Conservation (phyloP, 2,797 vertebrate species). For the Phylloscopus collybita region DNA sequence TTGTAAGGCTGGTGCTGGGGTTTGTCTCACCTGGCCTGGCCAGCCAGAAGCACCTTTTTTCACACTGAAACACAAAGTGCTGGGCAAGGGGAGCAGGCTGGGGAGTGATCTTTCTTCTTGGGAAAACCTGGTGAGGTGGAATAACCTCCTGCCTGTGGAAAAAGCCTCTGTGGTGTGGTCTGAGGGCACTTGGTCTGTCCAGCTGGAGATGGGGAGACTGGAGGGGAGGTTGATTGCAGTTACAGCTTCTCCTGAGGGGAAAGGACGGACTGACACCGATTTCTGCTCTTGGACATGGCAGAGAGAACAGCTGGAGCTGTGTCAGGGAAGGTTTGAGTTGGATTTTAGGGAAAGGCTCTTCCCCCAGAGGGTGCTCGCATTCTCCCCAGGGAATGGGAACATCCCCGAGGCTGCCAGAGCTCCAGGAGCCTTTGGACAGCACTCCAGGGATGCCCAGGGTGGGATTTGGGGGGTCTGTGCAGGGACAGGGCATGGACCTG, state of each 20-base stretch:
- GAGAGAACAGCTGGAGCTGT: background rate
- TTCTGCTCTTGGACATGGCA: background rate
- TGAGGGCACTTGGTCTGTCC: background rate
- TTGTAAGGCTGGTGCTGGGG: background rate
- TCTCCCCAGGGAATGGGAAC: background rate
- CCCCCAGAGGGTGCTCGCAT: background rate
- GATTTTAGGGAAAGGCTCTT: background rate
- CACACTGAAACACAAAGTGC: background rate
- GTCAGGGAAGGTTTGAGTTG: accelerated
- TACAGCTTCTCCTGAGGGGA: background rate
- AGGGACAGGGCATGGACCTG: accelerated
- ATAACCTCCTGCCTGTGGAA: background rate
- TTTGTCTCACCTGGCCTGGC: accelerated
- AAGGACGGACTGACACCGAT: background rate
- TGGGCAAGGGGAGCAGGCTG: background rate
- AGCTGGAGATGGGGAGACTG: background rate
- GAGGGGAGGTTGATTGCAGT: background rate
- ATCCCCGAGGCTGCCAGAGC: background rate
- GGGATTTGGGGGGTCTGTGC: background rate
- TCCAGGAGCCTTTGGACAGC: background rate
- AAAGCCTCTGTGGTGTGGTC: background rate
- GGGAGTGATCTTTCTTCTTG: background rate
- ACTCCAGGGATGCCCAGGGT: background rate
- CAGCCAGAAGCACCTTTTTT: background rate
- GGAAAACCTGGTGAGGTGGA: background rate